Percentiles rank a stretch among this genome's conserved stretches.
Conservation (phyloP, 1,140 invertebrate species). For the Neodiprion lecontei region DNA sequence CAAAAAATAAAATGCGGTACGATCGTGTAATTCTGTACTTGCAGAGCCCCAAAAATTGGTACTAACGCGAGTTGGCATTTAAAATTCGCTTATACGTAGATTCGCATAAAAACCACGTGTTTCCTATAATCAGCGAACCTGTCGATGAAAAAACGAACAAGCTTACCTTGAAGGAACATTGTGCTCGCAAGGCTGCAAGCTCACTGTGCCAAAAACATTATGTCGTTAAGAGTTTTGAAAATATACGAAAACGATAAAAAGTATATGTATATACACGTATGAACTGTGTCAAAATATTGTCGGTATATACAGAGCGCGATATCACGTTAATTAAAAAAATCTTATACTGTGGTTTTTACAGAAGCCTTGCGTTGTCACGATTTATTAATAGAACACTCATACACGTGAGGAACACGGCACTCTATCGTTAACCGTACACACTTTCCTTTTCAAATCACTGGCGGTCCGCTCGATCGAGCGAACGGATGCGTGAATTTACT, state of each 20-base stretch:
- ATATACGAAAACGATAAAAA: not conserved
- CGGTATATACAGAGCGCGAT: too few relatives aligned
- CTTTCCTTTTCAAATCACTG: constrained; percentile 2
- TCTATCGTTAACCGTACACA: not conserved
- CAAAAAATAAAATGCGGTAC: too few relatives aligned
- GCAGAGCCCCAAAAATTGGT: too few relatives aligned
- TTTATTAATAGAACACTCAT: constrained; percentile 1
- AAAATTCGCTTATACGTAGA: too few relatives aligned
- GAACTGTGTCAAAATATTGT: too few relatives aligned
- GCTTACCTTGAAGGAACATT: not conserved
- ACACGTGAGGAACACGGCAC: not conserved
- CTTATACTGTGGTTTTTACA: too few relatives aligned
- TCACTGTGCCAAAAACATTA: constrained; percentile 1
- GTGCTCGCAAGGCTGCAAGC: constrained; percentile 8
- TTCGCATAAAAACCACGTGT: too few relatives aligned
- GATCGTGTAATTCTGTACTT: too few relatives aligned
- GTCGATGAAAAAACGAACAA: not conserved
- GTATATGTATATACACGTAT: not conserved
- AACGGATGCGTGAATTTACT: not conserved
- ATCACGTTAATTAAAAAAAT: too few relatives aligned
- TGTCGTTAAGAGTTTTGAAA: not conserved
- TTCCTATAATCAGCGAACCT: too few relatives aligned
- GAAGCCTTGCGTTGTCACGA: not conserved
- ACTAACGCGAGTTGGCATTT: too few relatives aligned
- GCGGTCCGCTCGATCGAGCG: not conserved